Percentiles rank a stretch among this genome's conserved stretches.
Evolutionary conservation across 2,113 vertebrate genomes (phyloP).

Genomic region (Clinocottus analis): DNA sequence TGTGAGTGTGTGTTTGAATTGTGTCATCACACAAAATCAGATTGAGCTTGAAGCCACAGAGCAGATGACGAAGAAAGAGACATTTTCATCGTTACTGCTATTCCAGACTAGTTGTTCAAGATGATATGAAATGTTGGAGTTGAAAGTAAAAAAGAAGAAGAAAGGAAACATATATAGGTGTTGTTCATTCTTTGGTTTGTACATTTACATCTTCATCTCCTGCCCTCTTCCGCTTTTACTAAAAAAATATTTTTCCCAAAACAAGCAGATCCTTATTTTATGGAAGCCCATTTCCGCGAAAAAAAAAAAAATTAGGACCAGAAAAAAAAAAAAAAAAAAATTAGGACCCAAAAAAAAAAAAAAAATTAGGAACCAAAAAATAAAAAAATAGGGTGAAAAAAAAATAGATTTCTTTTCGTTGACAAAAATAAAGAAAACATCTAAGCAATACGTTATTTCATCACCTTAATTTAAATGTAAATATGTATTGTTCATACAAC

Average conservation of each 20-base stretch:
- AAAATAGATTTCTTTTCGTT: too few relatives aligned
- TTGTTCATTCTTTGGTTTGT: not conserved
- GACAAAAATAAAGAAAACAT: too few relatives aligned
- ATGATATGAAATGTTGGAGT: conserved; percentile 1
- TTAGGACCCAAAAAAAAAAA: too few relatives aligned
- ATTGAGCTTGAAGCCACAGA: conserved; percentile 22
- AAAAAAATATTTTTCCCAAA: not conserved
- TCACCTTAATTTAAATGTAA: too few relatives aligned
- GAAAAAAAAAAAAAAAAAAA: too few relatives aligned
- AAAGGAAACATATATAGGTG: not conserved
- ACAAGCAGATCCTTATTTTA: not conserved
- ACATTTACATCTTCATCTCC: not conserved
- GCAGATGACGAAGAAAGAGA: conserved; percentile 41
- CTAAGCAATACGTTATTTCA: too few relatives aligned
- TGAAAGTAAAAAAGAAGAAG: not conserved
- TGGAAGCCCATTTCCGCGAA: too few relatives aligned
- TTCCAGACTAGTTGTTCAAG: not conserved
- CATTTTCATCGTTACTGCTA: conserved; percentile 24
- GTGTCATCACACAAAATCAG: conserved; percentile 56
- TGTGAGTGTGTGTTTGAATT: conserved; percentile 10
- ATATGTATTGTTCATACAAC: too few relatives aligned
- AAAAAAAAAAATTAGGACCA: too few relatives aligned
- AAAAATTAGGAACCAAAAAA: too few relatives aligned
- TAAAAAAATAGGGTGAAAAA: too few relatives aligned
- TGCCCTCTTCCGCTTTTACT: not conserved